Evolutionary conservation across 2,888 invertebrate genomes (phyloP), one percentile per base, ranked within the genome.

Genomic region (Sussaba pulchella): DNA sequence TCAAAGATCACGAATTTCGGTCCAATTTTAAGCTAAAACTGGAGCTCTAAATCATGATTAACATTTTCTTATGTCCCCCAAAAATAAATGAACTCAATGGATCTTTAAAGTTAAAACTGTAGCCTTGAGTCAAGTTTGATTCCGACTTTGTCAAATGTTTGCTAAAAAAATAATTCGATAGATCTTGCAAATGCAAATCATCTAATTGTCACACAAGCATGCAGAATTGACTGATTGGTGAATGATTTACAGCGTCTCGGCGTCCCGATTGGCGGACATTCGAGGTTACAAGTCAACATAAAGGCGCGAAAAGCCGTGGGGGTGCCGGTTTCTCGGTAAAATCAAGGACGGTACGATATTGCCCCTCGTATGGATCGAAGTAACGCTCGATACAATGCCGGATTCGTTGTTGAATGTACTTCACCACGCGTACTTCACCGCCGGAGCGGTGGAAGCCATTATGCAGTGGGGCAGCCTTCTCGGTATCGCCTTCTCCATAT

Each of bases 301-400:
- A 95, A 95, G 92, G 93, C 96, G 0, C 93, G 92, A 47, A 93
- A 94, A 84, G 92, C 93, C 0, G 78, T 88, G 0, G 92, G 92
- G 10, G 93, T 95, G 43, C 89, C 92, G 0, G n/a, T 92, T 94
- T 0, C 87, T 95, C 2, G 91, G 92, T 0, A 94, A 92, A 61
- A 92, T 96, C 43, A 90, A 94, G 0, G 94, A 96, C 79, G 94
- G 94, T 0, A 89, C 94, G 1, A 95, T 97, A 66, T 89, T 97
- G n/a, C 97, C 97, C 0, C 89, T 97, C 0, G 94, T 95, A 6
- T 97, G 97, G 97, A 89, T 97, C 26, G 96, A 97, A 90, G 93
- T 95, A 84, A 95, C 84, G 0, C 54, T 89, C 3, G 90, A 89
- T 3, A 24, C 84, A 0, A 63, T 91, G 2, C 90, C 92, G 0